Conservation (phyloP, 2,888 invertebrate species). For the Cotesia congregata region DNA sequence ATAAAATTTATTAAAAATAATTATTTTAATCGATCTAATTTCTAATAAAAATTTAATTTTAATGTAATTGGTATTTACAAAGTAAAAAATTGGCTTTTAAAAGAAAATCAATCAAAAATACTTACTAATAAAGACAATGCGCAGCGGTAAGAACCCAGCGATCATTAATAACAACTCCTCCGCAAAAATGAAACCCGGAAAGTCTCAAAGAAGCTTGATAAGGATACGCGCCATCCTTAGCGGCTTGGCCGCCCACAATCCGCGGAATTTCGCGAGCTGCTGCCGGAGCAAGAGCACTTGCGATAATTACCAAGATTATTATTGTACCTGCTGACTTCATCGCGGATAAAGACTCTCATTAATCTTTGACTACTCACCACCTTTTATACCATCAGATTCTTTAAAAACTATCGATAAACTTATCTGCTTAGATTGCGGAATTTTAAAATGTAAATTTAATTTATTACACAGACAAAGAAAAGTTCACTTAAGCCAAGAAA, state of each 20-base stretch:
- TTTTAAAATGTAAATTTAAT: too few species aligned
- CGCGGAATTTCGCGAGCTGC: background rate
- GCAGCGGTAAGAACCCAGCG: conserved; percentile 14
- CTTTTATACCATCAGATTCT: too few species aligned
- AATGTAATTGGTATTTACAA: too few species aligned
- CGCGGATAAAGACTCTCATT: too few species aligned
- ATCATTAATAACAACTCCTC: conserved; percentile 8
- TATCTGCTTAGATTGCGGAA: too few species aligned
- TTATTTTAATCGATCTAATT: too few species aligned
- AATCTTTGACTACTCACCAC: too few species aligned
- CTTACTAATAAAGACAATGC: conserved; percentile 14
- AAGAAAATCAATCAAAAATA: background rate
- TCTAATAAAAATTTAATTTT: too few species aligned
- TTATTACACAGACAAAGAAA: too few species aligned
- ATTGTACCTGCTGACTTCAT: background rate
- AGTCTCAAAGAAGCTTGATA: conserved; percentile 17
- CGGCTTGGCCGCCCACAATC: conserved; percentile 13
- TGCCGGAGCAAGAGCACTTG: background rate
- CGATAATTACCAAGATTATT: background rate
- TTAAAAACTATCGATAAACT: too few species aligned
- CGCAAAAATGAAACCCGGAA: background rate
- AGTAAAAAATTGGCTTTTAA: background rate
- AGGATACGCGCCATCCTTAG: background rate
- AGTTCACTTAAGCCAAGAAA: too few species aligned
- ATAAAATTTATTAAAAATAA: too few species aligned